phyloP scores from a whole-genome alignment of 2,797 vertebrate species.

The Rousettus madagascariensis region DNA sequence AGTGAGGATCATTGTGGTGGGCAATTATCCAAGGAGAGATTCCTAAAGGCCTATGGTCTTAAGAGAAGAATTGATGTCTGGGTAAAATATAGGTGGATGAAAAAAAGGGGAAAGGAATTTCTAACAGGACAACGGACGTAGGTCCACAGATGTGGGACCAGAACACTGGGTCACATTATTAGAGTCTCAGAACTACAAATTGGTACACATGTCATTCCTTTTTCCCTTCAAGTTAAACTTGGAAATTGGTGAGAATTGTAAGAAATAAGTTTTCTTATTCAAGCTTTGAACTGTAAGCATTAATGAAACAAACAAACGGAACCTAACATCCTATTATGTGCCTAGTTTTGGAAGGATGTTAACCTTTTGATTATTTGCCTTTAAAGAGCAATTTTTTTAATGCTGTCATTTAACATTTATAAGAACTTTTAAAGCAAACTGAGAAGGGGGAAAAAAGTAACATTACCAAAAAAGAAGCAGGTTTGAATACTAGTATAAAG shows the following conservation, averaged over 20 bases:
- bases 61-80: background rate
- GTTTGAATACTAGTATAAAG: background rate
- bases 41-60: background rate
- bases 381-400: background rate
- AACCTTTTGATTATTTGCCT: constrained; percentile 14
- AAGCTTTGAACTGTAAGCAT: background rate
- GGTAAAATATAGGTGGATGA: background rate
- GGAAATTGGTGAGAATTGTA: background rate
- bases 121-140: background rate
- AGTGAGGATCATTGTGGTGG: constrained; percentile 19
- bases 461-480: background rate
- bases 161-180: background rate
- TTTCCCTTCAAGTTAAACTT: constrained; percentile 3
- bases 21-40: constrained; percentile 29
- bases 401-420: background rate
- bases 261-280: background rate
- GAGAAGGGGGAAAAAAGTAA: background rate
- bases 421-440: background rate
- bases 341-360: background rate
- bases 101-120: background rate
- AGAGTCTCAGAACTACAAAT: background rate
- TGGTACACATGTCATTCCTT: background rate
- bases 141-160: background rate
- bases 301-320: constrained; percentile 28
- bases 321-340: background rate